Percentiles rank a stretch among this genome's conserved stretches.
These are phyloP conservation scores for Nettapus auritus DNA, from an alignment of 2,113 vertebrate species.

Conservation along the genomic window DNA sequence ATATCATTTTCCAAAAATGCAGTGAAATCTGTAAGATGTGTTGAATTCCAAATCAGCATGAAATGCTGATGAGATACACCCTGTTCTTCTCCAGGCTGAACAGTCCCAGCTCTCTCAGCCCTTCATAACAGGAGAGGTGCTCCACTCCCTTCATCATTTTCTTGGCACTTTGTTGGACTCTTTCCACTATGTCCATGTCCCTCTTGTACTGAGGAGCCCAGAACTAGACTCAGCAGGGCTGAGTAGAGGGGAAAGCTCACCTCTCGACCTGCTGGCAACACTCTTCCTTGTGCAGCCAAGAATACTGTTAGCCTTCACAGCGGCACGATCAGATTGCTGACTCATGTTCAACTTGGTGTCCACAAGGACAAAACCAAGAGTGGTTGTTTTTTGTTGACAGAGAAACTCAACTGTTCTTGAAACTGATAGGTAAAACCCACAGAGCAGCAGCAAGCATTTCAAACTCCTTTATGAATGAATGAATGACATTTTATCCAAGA, in stretches of 20 bases:
- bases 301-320: background rate
- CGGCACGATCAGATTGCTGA: background rate
- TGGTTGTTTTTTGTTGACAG: background rate
- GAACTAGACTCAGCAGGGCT: too few relatives aligned
- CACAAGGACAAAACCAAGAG: background rate
- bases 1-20: conserved; percentile 87
- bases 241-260: too few relatives aligned
- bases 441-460: background rate
- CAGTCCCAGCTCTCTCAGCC: too few relatives aligned
- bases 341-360: background rate
- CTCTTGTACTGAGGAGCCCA: too few relatives aligned
- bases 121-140: too few relatives aligned
- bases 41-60: conserved; percentile 81
- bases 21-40: conserved; percentile 88
- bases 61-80: conserved; percentile 73
- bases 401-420: background rate
- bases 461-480: background rate
- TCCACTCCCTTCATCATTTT: too few relatives aligned
- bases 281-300: too few relatives aligned
- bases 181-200: too few relatives aligned
- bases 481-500: background rate
- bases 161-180: too few relatives aligned
- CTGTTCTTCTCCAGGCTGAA: too few relatives aligned
- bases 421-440: background rate
- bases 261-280: too few relatives aligned